phyloP scores from a whole-genome alignment of 2,888 invertebrate species.

The Archaeoteleia sp. region DNA sequence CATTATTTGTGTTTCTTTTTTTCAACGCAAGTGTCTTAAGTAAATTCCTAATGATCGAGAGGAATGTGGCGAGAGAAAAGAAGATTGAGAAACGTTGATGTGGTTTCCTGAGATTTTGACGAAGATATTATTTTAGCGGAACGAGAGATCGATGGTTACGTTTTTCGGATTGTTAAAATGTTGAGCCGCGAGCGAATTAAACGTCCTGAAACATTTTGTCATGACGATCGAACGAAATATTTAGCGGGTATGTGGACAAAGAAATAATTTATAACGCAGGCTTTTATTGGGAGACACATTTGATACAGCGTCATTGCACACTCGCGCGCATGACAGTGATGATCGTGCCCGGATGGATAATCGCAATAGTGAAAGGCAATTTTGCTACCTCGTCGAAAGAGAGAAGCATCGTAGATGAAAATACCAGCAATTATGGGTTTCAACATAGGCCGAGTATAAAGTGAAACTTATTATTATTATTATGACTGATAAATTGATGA shows the following conservation, averaged over 20 bases:
- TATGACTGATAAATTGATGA: constrained; percentile 38
- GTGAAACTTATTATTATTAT: constrained; percentile 8
- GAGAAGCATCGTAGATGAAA: constrained; percentile 19
- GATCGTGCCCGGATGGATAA: constrained; percentile 36
- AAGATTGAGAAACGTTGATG: no score
- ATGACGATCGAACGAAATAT: not conserved
- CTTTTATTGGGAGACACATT: constrained; percentile 20
- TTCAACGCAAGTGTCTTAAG: no score
- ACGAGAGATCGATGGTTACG: no score
- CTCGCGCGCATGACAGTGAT: constrained; percentile 25
- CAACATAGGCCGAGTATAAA: constrained; percentile 15
- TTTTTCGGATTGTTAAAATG: no score
- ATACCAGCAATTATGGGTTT: constrained; percentile 50
- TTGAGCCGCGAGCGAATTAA: no score
- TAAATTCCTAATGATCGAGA: no score
- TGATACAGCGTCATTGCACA: constrained; percentile 15
- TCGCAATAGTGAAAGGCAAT: constrained; percentile 50
- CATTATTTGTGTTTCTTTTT: no score
- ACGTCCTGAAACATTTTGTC: no score
- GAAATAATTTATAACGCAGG: constrained; percentile 4
- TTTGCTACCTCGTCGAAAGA: constrained; percentile 41
- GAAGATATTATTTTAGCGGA: no score
- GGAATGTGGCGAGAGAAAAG: no score
- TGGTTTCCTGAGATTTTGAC: no score
- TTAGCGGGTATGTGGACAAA: not conserved